Evolutionary conservation across 2,113 vertebrate genomes (phyloP).

Genomic region (Gymnobelideus leadbeateri): DNA sequence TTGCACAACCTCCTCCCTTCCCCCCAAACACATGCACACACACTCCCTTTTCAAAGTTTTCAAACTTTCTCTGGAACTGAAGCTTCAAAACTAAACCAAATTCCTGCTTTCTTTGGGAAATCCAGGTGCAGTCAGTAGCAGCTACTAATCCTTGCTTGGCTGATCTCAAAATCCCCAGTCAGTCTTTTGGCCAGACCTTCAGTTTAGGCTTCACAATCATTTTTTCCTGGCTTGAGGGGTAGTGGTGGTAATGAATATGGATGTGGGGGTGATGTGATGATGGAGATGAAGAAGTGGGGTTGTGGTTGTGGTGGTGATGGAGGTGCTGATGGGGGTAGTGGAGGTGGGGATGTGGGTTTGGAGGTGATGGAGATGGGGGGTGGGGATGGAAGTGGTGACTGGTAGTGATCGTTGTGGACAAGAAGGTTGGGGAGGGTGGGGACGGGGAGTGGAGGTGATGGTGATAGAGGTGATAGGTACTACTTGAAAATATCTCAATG

Average conservation of each 20-base stretch:
- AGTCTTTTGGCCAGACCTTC: not conserved
- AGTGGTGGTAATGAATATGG: no score
- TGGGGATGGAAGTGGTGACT: not conserved
- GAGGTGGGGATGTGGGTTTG: no score
- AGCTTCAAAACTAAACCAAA: conserved; percentile 48
- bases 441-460: not conserved
- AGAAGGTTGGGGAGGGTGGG: not conserved
- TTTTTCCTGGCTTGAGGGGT: not conserved
- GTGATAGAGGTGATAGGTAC: not conserved
- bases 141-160: not conserved
- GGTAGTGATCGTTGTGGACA: not conserved
- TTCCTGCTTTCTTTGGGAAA: conserved; percentile 28
- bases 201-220: not conserved
- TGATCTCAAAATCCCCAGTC: not conserved
- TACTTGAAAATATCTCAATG: not conserved
- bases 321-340: no score
- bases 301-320: no score
- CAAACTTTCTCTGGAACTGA: conserved; percentile 48
- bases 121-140: not conserved
- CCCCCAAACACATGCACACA: not conserved
- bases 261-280: no score
- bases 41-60: conserved; percentile 40
- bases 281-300: no score
- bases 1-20: conserved; percentile 19
- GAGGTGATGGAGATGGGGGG: not conserved